A percentile compares a stretch with the other conserved stretches of the same genome.
Evolutionary conservation across 2,113 vertebrate species (phyloP).

Genomic region (Muntiacus reevesi): DNA sequence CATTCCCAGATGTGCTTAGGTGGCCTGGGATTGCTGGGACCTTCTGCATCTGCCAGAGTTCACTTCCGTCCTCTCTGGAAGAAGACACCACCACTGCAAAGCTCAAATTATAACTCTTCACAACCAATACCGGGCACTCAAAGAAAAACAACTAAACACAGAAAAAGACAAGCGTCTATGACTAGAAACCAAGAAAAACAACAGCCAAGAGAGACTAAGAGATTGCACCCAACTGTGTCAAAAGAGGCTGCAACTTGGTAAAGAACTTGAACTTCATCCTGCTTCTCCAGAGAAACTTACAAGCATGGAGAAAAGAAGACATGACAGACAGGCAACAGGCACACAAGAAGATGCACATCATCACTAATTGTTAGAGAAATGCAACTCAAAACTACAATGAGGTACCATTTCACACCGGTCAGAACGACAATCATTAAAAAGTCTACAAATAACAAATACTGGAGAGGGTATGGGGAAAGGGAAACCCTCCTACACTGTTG

Average conservation of each 20-base stretch:
- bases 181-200: background rate
- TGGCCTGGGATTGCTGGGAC: background rate
- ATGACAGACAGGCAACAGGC: background rate
- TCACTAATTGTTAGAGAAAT: background rate
- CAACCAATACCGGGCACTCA: background rate
- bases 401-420: background rate
- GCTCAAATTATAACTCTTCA: background rate
- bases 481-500: background rate
- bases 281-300: background rate
- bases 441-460: background rate
- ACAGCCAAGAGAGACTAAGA: background rate
- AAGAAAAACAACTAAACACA: background rate
- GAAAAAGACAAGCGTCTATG: background rate
- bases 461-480: background rate
- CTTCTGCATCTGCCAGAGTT: background rate
- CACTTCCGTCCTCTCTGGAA: background rate
- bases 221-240: background rate
- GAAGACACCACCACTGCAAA: background rate
- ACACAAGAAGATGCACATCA: background rate
- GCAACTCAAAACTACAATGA: background rate
- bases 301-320: background rate
- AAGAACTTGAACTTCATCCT: background rate
- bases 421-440: background rate
- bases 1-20: background rate
- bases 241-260: background rate